Evolutionary conservation across 2,113 vertebrate genomes (phyloP).

Genomic region (Perca schrenkii): DNA sequence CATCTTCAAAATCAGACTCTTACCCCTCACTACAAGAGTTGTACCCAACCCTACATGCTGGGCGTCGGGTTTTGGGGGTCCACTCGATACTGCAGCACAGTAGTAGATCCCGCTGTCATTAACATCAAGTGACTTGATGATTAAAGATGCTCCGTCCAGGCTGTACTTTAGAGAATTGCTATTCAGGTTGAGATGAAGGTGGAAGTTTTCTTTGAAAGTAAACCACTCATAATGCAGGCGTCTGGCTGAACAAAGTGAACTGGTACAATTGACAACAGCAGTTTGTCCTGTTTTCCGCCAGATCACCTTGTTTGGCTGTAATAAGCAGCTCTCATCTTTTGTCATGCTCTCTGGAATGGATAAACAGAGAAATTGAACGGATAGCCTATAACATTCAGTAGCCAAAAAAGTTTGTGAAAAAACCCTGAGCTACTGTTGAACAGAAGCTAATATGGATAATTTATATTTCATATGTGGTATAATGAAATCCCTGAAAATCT

Average conservation of each 20-base stretch:
- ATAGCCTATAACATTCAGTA: not conserved
- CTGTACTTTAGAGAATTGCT: conserved; percentile 25
- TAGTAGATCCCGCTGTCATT: conserved; percentile 79
- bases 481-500: not conserved
- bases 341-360: conserved; percentile 32
- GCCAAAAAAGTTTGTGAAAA: not conserved
- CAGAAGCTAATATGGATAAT: not conserved
- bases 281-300: conserved; percentile 8
- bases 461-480: not conserved
- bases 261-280: conserved; percentile 47
- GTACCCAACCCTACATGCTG: conserved; percentile 65
- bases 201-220: conserved; percentile 23
- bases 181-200: not conserved
- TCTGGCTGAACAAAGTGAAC: rapidly evolving
- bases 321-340: conserved; percentile 8
- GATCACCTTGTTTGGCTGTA: conserved; percentile 9
- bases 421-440: not conserved
- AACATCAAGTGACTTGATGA: conserved; percentile 36
- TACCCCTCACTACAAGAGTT: conserved; percentile 72
- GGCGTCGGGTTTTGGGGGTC: rapidly evolving
- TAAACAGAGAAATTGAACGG: not conserved
- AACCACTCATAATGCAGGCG: conserved; percentile 45
- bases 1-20: conserved; percentile 23
- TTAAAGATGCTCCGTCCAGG: not conserved
- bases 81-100: conserved; percentile 51